Conservation (phyloP, 2,113 vertebrate genomes). For the Rhinolophus sinicus region DNA sequence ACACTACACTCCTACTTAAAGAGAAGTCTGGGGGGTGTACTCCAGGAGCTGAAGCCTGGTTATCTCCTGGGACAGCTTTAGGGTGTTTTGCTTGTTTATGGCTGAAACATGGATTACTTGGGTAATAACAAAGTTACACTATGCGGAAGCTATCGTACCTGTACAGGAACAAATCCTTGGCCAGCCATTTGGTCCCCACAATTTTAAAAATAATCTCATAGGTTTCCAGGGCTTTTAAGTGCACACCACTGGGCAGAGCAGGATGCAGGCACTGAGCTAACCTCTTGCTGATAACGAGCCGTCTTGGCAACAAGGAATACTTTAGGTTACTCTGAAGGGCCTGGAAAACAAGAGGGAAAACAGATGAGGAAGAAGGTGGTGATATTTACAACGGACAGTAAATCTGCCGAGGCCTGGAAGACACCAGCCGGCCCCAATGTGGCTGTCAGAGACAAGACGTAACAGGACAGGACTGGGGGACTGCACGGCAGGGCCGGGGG, state of each 20-base stretch:
- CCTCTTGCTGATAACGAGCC: conserved; percentile 96
- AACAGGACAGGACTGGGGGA: background rate
- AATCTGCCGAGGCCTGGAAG: rapidly evolving
- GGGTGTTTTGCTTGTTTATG: background rate
- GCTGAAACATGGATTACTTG: rapidly evolving
- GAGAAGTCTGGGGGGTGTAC: rapidly evolving
- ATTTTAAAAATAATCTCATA: conserved; percentile 99
- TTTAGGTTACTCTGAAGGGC: conserved; percentile 98
- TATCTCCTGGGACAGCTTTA: rapidly evolving
- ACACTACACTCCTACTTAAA: rapidly evolving
- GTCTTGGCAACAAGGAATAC: conserved; percentile 94
- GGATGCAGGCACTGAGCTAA: conserved; percentile 97
- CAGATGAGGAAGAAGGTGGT: background rate
- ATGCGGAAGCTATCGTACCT: conserved; percentile 80
- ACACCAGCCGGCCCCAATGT: rapidly evolving
- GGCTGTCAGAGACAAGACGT: background rate
- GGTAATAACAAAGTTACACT: too few species aligned
- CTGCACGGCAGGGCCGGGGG: rapidly evolving
- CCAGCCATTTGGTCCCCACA: conserved; percentile 95
- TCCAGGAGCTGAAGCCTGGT: rapidly evolving
- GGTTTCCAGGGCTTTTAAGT: conserved; percentile 97
- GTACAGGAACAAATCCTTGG: conserved; percentile 95
- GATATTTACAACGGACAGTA: rapidly evolving
- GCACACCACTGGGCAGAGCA: conserved; percentile 96
- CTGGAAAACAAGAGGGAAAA: conserved; percentile 79